Percentiles rank a stretch among this genome's conserved stretches.
Evolutionary conservation across 2,113 vertebrate genomes (phyloP).

Genomic region (Fregetta grallaria): DNA sequence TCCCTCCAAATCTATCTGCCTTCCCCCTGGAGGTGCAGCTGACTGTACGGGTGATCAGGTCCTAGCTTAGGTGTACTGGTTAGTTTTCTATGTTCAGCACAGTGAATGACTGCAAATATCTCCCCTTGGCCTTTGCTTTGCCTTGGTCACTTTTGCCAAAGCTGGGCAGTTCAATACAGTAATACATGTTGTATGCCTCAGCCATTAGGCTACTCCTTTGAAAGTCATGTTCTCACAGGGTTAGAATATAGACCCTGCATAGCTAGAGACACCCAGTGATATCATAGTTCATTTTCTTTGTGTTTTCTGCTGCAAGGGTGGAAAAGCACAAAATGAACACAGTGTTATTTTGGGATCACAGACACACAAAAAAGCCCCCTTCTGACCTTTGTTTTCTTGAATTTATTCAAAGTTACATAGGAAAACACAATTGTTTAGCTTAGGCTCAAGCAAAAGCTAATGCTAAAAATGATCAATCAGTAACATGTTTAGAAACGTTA

Average conservation of each 20-base stretch:
- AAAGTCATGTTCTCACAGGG: neutral
- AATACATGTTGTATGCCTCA: fast-evolving
- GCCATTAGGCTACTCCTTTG: neutral
- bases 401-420: neutral
- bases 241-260: neutral
- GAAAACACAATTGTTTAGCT: neutral
- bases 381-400: neutral
- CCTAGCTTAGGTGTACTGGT: neutral
- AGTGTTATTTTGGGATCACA: neutral
- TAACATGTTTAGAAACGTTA: neutral
- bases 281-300: neutral
- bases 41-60: neutral
- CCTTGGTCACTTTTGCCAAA: neutral
- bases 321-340: neutral
- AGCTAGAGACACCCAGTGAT: neutral
- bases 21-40: neutral
- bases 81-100: neutral
- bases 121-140: neutral
- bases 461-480: neutral
- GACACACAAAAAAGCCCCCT: neutral
- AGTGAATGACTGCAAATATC: neutral
- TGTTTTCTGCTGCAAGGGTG: neutral
- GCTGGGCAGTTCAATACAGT: neutral
- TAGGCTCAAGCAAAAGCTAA: neutral
- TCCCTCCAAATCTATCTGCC: neutral